Percentiles rank a stretch among this genome's conserved stretches.
phyloP scores from a whole-genome alignment of 2,888 invertebrate genomes.

The Synergus itoensis region DNA sequence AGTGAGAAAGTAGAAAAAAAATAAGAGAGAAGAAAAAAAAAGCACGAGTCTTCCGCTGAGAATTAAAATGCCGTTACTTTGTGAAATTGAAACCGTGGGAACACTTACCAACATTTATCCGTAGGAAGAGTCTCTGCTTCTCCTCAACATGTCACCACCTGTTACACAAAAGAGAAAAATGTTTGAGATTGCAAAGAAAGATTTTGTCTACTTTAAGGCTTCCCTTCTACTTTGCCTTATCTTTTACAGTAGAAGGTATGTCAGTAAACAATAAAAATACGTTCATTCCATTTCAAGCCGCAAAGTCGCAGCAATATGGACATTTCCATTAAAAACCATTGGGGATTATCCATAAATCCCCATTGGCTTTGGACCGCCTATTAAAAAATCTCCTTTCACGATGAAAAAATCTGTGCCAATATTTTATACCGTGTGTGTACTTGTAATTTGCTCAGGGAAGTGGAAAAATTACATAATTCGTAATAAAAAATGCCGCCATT shows the following conservation, averaged over 20 bases:
- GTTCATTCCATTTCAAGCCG: constrained; percentile 4
- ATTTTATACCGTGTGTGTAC: not conserved
- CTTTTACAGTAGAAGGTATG: not conserved
- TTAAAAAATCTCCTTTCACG: constrained; percentile 49
- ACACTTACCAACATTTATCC: constrained; percentile 55
- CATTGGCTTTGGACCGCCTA: constrained; percentile 44
- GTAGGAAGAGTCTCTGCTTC: constrained; percentile 44
- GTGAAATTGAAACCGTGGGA: constrained; percentile 66
- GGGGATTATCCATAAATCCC: constrained; percentile 53
- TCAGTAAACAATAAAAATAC: not conserved
- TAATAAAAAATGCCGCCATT: not conserved
- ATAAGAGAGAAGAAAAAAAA: constrained; percentile 31
- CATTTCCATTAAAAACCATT: constrained; percentile 53
- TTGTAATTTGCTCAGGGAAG: not conserved
- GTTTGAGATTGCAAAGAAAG: constrained; percentile 41
- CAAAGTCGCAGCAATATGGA: constrained; percentile 44
- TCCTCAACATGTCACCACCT: constrained; percentile 54
- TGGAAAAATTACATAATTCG: not conserved
- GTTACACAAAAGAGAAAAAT: constrained; percentile 50
- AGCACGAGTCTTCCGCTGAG: constrained; percentile 52
- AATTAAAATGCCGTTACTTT: constrained; percentile 66
- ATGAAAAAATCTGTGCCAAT: constrained; percentile 12
- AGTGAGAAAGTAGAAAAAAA: constrained; percentile 28
- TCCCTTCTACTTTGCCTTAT: not conserved
- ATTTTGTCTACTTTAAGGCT: not conserved